Evolutionary conservation across 2,113 vertebrate species (phyloP).

Genomic region (Hassar affinis): DNA sequence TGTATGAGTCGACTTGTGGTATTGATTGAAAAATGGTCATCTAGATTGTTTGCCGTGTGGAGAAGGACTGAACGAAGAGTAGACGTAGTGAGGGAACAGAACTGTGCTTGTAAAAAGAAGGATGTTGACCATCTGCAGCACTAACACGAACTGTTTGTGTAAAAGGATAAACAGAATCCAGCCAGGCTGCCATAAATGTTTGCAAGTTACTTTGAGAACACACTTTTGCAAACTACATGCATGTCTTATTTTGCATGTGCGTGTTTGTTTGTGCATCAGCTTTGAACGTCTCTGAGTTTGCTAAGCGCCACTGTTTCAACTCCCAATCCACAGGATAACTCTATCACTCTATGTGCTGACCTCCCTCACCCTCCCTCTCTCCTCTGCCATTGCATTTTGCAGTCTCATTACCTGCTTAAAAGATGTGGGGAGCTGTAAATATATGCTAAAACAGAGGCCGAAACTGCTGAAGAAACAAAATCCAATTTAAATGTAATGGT

Average conservation of each 20-base stretch:
- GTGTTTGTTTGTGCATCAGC: slow-evolving; percentile 32
- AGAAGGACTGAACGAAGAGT: slow-evolving; percentile 28
- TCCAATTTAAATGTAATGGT: slow-evolving; percentile 78
- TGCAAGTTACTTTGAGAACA: slow-evolving; percentile 17
- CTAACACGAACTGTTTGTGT: slow-evolving; percentile 35
- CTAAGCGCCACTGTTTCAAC: slow-evolving; percentile 43
- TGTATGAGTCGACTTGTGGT: slow-evolving; percentile 47
- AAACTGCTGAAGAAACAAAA: slow-evolving; percentile 63
- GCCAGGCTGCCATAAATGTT: slow-evolving; percentile 30
- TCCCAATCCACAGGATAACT: slow-evolving; percentile 49
- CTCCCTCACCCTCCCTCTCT: slow-evolving; percentile 51
- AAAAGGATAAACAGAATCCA: slow-evolving; percentile 38
- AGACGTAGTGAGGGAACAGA: not conserved
- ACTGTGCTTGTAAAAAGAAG: not conserved
- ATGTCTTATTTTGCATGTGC: slow-evolving; percentile 36
- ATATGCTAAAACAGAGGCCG: slow-evolving; percentile 71
- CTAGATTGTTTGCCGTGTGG: slow-evolving; percentile 37
- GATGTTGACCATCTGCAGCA: slow-evolving; percentile 35
- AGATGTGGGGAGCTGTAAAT: slow-evolving; percentile 66
- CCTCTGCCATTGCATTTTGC: slow-evolving; percentile 65
- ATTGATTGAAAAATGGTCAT: slow-evolving; percentile 46
- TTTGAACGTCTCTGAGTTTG: slow-evolving; percentile 43
- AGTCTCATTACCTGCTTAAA: slow-evolving; percentile 73
- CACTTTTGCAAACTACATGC: slow-evolving; percentile 21
- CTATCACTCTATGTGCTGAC: slow-evolving; percentile 48